A percentile compares a stretch with the other conserved stretches of the same genome.
phyloP scores from a whole-genome alignment of 2,888 invertebrate species.

The Salticus scenicus region DNA sequence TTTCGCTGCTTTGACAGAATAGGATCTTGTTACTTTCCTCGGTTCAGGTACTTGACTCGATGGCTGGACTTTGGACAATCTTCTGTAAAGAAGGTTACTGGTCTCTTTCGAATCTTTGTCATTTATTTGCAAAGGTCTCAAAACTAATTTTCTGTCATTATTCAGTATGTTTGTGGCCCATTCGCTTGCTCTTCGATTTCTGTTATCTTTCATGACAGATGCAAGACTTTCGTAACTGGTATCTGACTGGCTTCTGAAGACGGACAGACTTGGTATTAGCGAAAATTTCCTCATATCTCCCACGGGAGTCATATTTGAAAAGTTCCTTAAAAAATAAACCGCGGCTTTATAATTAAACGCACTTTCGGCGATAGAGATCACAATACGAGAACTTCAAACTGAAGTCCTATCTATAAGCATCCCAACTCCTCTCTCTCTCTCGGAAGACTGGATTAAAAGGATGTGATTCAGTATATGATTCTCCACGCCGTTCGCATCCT shows the following conservation, averaged over 20 bases:
- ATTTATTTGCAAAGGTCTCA: slow-evolving; percentile 51
- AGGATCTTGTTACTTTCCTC: slow-evolving; percentile 44
- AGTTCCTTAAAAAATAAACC: neutral
- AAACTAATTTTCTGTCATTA: slow-evolving; percentile 34
- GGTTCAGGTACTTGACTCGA: neutral
- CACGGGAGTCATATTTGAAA: slow-evolving; percentile 34
- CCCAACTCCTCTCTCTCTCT: neutral
- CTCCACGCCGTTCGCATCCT: neutral
- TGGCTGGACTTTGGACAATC: slow-evolving; percentile 40
- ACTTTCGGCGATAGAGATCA: neutral
- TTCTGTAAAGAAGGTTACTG: slow-evolving; percentile 34
- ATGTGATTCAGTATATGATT: slow-evolving; percentile 26
- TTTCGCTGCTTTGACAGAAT: slow-evolving; percentile 55
- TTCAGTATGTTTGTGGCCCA: slow-evolving; percentile 11
- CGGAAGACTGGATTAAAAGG: slow-evolving; percentile 41
- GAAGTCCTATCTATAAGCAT: neutral
- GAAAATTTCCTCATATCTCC: slow-evolving; percentile 45
- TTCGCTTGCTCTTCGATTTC: slow-evolving; percentile 37
- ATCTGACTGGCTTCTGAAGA: slow-evolving; percentile 57
- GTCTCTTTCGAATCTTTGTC: slow-evolving; percentile 8
- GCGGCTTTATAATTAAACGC: neutral
- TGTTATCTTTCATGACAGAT: slow-evolving; percentile 10
- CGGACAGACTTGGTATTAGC: slow-evolving; percentile 16
- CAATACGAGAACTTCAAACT: neutral
- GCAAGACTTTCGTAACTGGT: slow-evolving; percentile 53